phyloP scores from a whole-genome alignment of 2,113 vertebrate species.

The Stigmatopora argus region DNA sequence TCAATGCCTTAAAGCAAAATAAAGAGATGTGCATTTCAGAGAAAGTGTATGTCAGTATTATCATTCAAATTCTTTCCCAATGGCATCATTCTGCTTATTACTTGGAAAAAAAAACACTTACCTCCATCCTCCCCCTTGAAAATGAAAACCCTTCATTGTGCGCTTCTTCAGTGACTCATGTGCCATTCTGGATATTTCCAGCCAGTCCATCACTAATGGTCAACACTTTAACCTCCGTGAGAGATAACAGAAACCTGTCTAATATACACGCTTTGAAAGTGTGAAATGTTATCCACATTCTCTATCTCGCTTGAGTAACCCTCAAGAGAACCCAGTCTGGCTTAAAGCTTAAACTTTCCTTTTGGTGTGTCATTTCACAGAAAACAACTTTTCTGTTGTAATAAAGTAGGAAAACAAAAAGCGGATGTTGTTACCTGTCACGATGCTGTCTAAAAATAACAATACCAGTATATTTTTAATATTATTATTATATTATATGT shows the following conservation, averaged over 20 bases:
- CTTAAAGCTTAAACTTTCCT: background rate
- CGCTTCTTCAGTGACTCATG: background rate
- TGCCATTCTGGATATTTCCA: background rate
- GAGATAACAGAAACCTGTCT: background rate
- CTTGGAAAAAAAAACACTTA: background rate
- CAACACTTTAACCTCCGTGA: background rate
- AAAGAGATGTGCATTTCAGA: slow-evolving; percentile 4
- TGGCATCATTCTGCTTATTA: slow-evolving; percentile 1
- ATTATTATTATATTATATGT: too few species aligned
- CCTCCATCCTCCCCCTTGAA: background rate
- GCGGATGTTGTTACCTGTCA: too few species aligned
- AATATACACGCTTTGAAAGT: background rate
- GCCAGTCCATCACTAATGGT: background rate
- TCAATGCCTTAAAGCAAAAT: slow-evolving; percentile 17
- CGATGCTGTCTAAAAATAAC: too few species aligned
- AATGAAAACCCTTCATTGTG: slow-evolving; percentile 1
- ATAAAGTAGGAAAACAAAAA: background rate
- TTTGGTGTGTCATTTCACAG: background rate
- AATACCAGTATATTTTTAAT: too few species aligned
- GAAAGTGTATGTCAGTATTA: background rate
- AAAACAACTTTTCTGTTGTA: background rate
- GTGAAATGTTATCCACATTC: background rate
- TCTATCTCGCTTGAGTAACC: background rate
- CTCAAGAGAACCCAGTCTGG: background rate
- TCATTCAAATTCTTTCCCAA: background rate